Conservation (phyloP, 2,888 invertebrate species). For the Bombylius discolor region DNA sequence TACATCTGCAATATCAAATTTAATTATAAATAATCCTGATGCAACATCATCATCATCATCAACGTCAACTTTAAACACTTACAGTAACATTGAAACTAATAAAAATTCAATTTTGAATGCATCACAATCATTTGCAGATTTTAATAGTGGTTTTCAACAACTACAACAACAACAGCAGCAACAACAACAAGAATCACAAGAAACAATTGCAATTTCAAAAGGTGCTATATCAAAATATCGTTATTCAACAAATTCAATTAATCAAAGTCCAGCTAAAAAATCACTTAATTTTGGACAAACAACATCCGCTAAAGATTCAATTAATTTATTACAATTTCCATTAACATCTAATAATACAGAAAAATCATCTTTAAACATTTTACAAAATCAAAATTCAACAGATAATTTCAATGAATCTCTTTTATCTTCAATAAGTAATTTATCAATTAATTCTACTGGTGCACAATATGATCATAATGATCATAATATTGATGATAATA, state of each 20-base stretch:
- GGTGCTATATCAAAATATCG: conserved; percentile 13
- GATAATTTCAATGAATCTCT: neutral
- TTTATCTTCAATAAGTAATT: neutral
- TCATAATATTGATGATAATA: neutral
- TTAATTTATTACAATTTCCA: conserved; percentile 10
- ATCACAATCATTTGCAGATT: neutral
- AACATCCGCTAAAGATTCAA: conserved; percentile 24
- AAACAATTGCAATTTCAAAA: conserved; percentile 1
- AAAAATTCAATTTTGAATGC: neutral
- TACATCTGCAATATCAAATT: conserved; percentile 36
- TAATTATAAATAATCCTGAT: conserved; percentile 11
- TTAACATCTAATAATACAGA: neutral
- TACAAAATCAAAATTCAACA: neutral
- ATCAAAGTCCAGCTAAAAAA: conserved; percentile 1
- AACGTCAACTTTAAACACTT: neutral
- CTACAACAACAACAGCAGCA: neutral
- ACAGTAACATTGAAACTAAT: neutral
- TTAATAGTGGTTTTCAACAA: neutral
- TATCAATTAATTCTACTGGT: neutral
- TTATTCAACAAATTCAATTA: neutral
- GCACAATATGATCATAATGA: neutral
- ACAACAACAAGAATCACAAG: neutral
- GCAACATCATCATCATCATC: neutral
- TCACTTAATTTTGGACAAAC: conserved; percentile 4
- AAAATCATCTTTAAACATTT: neutral